Evolutionary conservation across 2,888 invertebrate species (phyloP).

Genomic region (Argyra leucocephala): DNA sequence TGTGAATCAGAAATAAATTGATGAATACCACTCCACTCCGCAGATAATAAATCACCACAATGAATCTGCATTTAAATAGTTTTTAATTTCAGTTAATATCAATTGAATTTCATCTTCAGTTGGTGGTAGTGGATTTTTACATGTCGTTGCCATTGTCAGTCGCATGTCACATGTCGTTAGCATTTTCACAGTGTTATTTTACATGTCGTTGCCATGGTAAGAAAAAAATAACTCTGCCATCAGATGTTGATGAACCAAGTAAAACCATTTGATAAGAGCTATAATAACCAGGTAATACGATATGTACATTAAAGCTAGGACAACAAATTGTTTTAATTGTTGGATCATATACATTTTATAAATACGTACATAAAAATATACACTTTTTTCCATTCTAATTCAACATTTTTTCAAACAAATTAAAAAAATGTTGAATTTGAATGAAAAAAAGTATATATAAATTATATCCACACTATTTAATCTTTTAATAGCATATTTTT

Average conservation of each 20-base stretch:
- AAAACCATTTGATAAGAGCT: constrained; percentile 97
- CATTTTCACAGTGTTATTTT: no score
- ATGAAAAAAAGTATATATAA: no score
- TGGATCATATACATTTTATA: not conserved
- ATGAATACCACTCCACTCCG: constrained; percentile 96
- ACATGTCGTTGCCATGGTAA: constrained; percentile 93
- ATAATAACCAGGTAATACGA: constrained; percentile 94
- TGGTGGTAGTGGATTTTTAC: constrained; percentile 85
- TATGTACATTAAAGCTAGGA: constrained; percentile 95
- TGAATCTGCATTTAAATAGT: constrained; percentile 89
- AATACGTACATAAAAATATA: no score
- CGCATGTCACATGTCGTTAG: constrained; percentile 81
- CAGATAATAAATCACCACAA: constrained; percentile 95
- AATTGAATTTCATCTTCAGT: constrained; percentile 97
- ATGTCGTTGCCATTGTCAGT: constrained; percentile 92
- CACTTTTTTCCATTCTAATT: no score
- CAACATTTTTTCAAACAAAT: no score
- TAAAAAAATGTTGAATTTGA: no score
- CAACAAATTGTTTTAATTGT: constrained; percentile 72
- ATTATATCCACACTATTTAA: no score
- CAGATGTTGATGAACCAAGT: constrained; percentile 93
- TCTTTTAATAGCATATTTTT: no score
- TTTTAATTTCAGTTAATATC: constrained; percentile 91
- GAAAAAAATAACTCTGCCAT: constrained; percentile 98
- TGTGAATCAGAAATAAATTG: constrained; percentile 96